Conservation (phyloP, 2,113 vertebrate genomes). For the Mesembrinibis cayennensis region DNA sequence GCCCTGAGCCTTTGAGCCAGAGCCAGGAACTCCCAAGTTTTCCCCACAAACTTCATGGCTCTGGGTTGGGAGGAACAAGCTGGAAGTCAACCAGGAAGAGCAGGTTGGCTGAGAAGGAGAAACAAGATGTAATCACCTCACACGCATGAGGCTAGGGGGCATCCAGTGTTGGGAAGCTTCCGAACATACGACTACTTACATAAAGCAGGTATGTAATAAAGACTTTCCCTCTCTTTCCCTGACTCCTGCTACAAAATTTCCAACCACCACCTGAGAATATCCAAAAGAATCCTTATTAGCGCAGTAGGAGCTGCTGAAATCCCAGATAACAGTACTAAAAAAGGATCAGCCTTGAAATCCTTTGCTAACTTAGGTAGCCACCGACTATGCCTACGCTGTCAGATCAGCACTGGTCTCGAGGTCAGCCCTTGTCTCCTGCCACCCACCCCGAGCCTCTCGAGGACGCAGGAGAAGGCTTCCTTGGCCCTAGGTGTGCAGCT, state of each 20-base stretch:
- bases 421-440: background rate
- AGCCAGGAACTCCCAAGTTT: slow-evolving; percentile 24
- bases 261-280: background rate
- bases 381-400: fast-evolving
- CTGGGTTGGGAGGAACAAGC: background rate
- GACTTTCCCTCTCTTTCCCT: background rate
- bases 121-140: background rate
- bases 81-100: background rate
- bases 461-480: background rate
- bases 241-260: background rate
- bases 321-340: background rate
- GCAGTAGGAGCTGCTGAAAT: background rate
- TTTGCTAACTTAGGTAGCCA: background rate
- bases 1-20: background rate
- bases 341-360: background rate
- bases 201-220: background rate
- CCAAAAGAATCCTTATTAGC: background rate
- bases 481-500: background rate
- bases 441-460: background rate
- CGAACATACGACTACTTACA: background rate
- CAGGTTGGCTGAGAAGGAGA: background rate
- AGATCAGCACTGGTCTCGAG: background rate
- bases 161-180: background rate
- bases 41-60: background rate
- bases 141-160: background rate